A percentile compares a stretch with the other conserved stretches of the same genome.
These are phyloP conservation scores for Lophotriccus pileatus DNA, from an alignment of 2,797 vertebrate species.

Conservation along the genomic window DNA sequence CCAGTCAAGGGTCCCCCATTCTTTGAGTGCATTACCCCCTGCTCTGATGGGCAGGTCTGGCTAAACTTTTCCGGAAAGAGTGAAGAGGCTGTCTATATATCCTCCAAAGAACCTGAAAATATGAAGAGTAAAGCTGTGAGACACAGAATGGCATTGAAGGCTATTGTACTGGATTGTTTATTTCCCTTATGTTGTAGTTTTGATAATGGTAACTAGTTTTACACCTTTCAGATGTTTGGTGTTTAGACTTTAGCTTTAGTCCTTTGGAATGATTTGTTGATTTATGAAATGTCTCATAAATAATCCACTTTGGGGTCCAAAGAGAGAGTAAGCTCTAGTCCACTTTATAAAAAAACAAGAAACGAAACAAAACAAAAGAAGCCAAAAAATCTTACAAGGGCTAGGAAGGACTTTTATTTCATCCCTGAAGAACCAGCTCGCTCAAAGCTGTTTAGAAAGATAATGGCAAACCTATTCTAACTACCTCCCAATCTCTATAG, in stretches of 20 bases:
- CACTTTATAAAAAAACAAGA: background rate
- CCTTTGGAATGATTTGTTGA: background rate
- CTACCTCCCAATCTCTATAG: background rate
- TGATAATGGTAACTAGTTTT: background rate
- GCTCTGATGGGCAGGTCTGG: background rate
- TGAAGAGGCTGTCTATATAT: background rate
- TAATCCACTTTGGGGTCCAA: background rate
- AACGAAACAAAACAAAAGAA: background rate
- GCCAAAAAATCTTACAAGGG: background rate
- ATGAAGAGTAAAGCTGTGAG: accelerated
- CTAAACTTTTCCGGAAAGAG: background rate
- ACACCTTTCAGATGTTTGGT: background rate
- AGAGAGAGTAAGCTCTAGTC: background rate
- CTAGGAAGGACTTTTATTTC: background rate
- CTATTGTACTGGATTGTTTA: background rate
- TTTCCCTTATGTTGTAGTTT: background rate
- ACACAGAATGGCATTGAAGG: background rate
- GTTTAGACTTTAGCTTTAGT: background rate
- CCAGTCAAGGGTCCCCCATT: accelerated
- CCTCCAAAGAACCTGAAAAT: background rate
- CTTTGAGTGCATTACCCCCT: background rate
- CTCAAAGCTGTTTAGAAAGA: background rate
- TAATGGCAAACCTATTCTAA: background rate
- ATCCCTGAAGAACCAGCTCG: background rate
- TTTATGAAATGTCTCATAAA: background rate